A percentile compares a stretch with the other conserved stretches of the same genome.
These are phyloP conservation scores for Callimorpha dominula DNA, from an alignment of 2,888 invertebrate species.

Conservation along the genomic window DNA sequence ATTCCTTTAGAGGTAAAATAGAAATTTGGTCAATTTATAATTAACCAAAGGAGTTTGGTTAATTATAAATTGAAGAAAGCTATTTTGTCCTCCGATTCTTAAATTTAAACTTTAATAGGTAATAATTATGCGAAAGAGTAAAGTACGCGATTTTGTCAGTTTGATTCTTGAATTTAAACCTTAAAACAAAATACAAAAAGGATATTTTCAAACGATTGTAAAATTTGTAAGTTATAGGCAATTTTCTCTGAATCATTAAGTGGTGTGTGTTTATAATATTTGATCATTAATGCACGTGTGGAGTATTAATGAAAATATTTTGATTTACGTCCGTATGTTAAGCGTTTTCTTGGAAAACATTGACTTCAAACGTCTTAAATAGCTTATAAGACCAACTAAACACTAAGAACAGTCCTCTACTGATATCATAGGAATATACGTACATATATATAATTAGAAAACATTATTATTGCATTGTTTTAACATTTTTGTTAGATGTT, in stretches of 20 bases:
- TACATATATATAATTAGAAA: not conserved
- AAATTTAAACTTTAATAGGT: not conserved
- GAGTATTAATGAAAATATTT: slow-evolving; percentile 45
- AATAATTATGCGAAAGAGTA: not conserved
- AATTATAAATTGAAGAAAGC: not conserved
- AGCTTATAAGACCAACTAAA: not conserved
- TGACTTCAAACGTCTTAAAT: slow-evolving; percentile 7
- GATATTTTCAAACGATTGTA: slow-evolving; percentile 3
- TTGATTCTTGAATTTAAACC: not conserved
- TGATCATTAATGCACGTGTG: slow-evolving; percentile 39
- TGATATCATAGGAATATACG: not conserved
- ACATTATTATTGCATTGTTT: no score
- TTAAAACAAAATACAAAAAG: not conserved
- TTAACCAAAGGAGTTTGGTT: not conserved
- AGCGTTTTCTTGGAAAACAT: slow-evolving; percentile 37
- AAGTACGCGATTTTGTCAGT: not conserved
- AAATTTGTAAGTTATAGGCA: slow-evolving; percentile 19
- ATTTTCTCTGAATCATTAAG: slow-evolving; percentile 42
- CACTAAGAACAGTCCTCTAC: not conserved
- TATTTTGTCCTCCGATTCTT: not conserved
- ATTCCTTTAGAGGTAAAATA: not conserved
- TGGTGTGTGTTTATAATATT: slow-evolving; percentile 36
- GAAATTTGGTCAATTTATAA: no score
- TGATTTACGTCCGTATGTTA: slow-evolving; percentile 35
- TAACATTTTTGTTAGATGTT: no score